These are phyloP conservation scores for Tuberolachnus salignus DNA, from an alignment of 2,888 invertebrate species.

Conservation along the genomic window DNA sequence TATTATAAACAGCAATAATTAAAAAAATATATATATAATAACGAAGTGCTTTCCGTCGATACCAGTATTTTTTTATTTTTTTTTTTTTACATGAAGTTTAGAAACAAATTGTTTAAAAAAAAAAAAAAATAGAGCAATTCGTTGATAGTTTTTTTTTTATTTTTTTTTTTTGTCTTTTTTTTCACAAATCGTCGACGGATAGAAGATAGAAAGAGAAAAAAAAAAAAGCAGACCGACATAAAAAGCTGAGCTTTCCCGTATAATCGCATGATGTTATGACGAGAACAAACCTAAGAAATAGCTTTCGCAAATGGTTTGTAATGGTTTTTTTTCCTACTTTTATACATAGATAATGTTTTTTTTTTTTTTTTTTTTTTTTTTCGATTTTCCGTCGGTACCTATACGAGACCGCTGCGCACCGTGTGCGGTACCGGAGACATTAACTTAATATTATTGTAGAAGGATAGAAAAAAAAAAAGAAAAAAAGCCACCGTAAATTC, in stretches of 20 bases:
- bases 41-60: too few species aligned
- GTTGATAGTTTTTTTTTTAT: not conserved
- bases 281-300: not conserved
- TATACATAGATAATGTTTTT: too few species aligned
- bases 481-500: not conserved
- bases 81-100: not conserved
- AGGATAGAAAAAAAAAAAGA: not conserved
- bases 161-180: conserved; percentile 8
- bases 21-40: too few species aligned
- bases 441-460: not conserved
- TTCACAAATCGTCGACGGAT: not conserved
- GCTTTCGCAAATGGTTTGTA: not conserved
- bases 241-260: too few species aligned
- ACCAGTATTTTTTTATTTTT: too few species aligned
- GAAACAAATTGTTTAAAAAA: too few species aligned
- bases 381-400: not conserved
- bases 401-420: not conserved
- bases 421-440: not conserved
- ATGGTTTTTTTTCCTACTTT: not conserved
- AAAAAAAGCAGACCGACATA: not conserved
- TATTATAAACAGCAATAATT: too few species aligned
- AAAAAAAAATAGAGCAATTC: conserved; percentile 11
- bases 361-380: not conserved
- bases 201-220: too few species aligned
- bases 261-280: too few species aligned